Conservation (phyloP, 2,113 vertebrate genomes). For the human (Homo sapiens) region DNA sequence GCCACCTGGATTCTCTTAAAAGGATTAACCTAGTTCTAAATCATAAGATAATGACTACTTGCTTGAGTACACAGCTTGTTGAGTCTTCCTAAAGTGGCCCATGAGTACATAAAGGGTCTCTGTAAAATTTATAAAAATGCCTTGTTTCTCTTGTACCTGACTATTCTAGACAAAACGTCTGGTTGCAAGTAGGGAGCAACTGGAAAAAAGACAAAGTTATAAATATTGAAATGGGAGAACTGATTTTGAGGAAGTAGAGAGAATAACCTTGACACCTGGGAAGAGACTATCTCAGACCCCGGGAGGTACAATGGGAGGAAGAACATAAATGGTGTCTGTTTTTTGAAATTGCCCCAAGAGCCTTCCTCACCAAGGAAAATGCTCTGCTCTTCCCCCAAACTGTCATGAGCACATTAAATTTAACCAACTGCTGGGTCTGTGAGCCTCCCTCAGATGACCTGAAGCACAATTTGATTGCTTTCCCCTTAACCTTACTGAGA, state of each 20-base stretch:
- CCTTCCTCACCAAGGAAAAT: neutral
- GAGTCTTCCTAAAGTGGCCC: neutral
- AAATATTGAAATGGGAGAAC: neutral
- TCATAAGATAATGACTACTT: neutral
- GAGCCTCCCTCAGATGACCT: neutral
- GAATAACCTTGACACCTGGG: neutral
- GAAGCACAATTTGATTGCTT: neutral
- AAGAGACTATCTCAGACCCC: neutral
- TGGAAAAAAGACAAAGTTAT: neutral
- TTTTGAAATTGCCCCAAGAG: neutral
- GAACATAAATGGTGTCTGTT: neutral
- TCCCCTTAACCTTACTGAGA: neutral
- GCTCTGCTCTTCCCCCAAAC: neutral
- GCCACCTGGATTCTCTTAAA: neutral
- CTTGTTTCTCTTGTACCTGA: neutral
- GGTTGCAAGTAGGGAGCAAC: neutral
- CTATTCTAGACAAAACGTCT: neutral
- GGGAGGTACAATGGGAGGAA: neutral
- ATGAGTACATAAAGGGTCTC: neutral
- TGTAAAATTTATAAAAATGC: neutral
- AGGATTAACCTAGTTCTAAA: neutral
- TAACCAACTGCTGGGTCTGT: neutral
- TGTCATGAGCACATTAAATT: neutral
- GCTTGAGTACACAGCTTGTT: neutral
- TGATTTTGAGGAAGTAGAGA: neutral